A percentile compares a stretch with the other conserved stretches of the same genome.
These are phyloP conservation scores for Temnothorax ravouxi DNA, from an alignment of 2,888 invertebrate species.

Conservation along the genomic window DNA sequence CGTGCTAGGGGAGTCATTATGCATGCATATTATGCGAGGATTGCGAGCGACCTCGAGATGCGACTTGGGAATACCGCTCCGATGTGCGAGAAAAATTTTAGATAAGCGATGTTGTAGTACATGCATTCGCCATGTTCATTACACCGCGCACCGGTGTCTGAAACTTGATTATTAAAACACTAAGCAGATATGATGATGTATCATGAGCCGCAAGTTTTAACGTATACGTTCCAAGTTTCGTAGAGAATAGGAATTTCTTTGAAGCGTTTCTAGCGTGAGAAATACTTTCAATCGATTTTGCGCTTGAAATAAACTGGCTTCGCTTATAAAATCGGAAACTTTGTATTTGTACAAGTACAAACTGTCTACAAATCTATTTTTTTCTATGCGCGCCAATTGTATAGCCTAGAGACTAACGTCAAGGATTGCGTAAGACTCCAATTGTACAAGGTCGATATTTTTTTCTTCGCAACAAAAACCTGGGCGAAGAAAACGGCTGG, in stretches of 20 bases:
- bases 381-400: background rate
- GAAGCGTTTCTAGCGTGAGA: background rate
- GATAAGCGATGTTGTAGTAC: slow-evolving; percentile 50
- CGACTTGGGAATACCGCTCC: slow-evolving; percentile 17
- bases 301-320: background rate
- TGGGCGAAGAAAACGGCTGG: slow-evolving; percentile 18
- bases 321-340: background rate
- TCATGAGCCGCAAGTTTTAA: background rate
- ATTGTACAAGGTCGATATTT: background rate
- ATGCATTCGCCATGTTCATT: slow-evolving; percentile 18
- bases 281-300: background rate
- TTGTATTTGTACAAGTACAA: background rate
- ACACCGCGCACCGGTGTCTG: background rate
- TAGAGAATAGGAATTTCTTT: background rate
- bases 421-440: background rate
- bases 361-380: background rate
- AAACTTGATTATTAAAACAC: slow-evolving; percentile 14
- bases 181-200: background rate
- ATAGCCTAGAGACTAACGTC: background rate
- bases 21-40: slow-evolving; percentile 60
- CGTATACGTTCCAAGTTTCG: background rate
- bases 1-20: slow-evolving; percentile 54
- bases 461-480: background rate
- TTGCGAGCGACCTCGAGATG: slow-evolving; percentile 36
- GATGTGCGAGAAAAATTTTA: slow-evolving; percentile 39